Evolutionary conservation across 2,888 invertebrate genomes (phyloP).

Genomic region (Eupithecia subumbrata): DNA sequence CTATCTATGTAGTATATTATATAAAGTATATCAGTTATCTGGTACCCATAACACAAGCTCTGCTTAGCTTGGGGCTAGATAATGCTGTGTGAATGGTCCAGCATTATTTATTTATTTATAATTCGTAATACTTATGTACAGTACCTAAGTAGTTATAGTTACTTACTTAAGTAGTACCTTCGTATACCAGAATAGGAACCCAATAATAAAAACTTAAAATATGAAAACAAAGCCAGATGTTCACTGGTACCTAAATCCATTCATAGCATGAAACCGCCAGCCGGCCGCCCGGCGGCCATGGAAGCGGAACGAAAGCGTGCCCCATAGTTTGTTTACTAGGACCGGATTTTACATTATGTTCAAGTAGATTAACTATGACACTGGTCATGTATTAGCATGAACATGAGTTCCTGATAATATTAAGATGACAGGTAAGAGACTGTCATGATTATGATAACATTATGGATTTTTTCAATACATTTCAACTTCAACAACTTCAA

Average conservation of each 20-base stretch:
- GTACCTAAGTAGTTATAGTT: not conserved
- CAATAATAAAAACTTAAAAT: not conserved
- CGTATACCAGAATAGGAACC: not conserved
- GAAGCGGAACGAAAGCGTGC: conserved; percentile 6
- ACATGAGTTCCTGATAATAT: too few relatives aligned
- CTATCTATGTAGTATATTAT: too few relatives aligned
- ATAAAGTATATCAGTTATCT: too few relatives aligned
- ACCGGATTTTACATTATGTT: not conserved
- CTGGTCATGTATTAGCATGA: not conserved
- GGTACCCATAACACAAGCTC: too few relatives aligned
- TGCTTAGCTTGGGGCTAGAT: too few relatives aligned
- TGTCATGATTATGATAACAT: too few relatives aligned
- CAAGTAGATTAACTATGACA: not conserved
- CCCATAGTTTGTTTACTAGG: not conserved
- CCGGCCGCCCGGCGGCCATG: not conserved
- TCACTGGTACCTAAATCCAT: not conserved
- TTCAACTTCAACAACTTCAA: too few relatives aligned
- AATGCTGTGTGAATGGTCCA: too few relatives aligned
- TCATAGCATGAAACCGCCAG: conserved; percentile 7
- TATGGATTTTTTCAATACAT: too few relatives aligned
- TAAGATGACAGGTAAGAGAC: too few relatives aligned
- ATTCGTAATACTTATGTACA: too few relatives aligned
- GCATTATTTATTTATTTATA: too few relatives aligned
- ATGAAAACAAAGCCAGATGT: not conserved
- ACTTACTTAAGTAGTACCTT: not conserved